These are phyloP conservation scores for Stenurella melanura DNA, from an alignment of 2,888 invertebrate species.

Conservation along the genomic window DNA sequence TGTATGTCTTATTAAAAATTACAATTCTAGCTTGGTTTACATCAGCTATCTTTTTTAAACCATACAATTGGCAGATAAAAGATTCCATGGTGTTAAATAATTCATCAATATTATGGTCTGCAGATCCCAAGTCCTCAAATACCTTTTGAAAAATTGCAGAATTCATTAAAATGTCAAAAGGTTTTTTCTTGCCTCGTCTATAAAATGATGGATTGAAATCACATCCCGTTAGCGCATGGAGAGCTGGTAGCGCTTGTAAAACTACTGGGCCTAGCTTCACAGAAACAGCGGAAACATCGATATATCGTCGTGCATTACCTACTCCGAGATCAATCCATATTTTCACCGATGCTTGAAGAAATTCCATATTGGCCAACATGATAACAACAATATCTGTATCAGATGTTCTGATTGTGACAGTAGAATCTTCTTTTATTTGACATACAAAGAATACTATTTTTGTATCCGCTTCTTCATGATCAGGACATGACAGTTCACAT, in stretches of 20 bases:
- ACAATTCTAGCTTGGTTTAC: conserved; percentile 54
- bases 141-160: conserved; percentile 50
- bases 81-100: conserved; percentile 31
- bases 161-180: too few relatives aligned
- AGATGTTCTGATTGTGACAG: conserved; percentile 53
- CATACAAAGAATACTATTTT: conserved; percentile 45
- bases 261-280: conserved; percentile 52
- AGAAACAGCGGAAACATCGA: conserved; percentile 25
- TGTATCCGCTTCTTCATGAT: conserved; percentile 53
- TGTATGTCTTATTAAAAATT: conserved; percentile 60
- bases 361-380: conserved; percentile 56
- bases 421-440: conserved; percentile 40
- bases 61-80: conserved; percentile 56
- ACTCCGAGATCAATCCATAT: conserved; percentile 23
- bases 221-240: conserved; percentile 64
- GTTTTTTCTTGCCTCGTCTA: too few relatives aligned
- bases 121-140: conserved; percentile 5
- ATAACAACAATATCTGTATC: conserved; percentile 59
- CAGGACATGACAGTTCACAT: conserved; percentile 55
- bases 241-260: too few relatives aligned
- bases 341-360: conserved; percentile 33
- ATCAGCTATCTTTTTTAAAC: conserved; percentile 54
- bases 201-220: too few relatives aligned
- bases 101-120: conserved; percentile 9
- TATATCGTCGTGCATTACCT: conserved; percentile 27